phyloP scores from a whole-genome alignment of 2,888 invertebrate species.

The Leucophenga maculata region DNA sequence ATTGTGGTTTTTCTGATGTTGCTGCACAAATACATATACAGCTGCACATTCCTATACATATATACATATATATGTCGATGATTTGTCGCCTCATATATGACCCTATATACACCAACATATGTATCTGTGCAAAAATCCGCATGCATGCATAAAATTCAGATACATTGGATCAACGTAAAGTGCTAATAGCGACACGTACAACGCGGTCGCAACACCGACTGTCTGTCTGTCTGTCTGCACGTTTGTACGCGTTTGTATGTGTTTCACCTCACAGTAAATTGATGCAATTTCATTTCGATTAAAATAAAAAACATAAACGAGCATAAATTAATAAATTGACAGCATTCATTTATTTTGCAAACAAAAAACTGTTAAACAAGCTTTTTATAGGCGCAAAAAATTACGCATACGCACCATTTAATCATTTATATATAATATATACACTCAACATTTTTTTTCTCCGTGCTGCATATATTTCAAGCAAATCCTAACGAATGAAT shows the following conservation, averaged over 20 bases:
- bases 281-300: constrained; percentile 9
- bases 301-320: constrained; percentile 2
- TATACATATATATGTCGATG: too few relatives aligned
- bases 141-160: too few relatives aligned
- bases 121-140: too few relatives aligned
- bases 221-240: background rate
- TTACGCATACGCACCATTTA: constrained; percentile 15
- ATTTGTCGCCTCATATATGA: too few relatives aligned
- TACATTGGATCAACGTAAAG: background rate
- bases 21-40: too few relatives aligned
- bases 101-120: too few relatives aligned
- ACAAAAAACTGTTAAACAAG: background rate
- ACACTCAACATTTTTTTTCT: too few relatives aligned
- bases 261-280: constrained; percentile 9
- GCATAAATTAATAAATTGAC: constrained; percentile 2
- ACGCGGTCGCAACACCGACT: background rate
- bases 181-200: constrained; percentile 6
- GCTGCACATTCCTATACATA: too few relatives aligned
- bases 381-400: background rate
- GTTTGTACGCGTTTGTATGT: background rate
- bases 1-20: constrained; percentile 6
- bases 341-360: background rate
- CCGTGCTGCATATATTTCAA: too few relatives aligned
- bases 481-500: too few relatives aligned
- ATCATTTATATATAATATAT: background rate